Evolutionary conservation across 64 coral and sea anemone genomes (phyloP), one percentile per base, ranked within the genome.

Genomic region (Pocillopora damicornis): DNA sequence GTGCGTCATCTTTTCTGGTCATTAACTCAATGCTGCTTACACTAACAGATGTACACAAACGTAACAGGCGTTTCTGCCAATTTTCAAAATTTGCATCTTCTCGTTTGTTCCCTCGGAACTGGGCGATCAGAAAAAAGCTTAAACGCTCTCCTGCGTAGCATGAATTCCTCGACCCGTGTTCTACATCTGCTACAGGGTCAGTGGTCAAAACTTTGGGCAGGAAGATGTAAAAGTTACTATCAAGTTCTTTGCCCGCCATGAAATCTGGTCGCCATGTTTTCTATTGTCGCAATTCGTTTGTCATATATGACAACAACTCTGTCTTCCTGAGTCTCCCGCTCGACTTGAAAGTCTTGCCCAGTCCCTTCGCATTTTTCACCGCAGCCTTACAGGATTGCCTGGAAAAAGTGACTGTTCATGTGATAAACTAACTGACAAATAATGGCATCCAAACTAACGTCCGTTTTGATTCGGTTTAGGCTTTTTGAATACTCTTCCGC

Each of bases 201-300:
- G 83, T 87, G 9, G 91, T 83, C 45, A 85, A 90, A 13, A 90
- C 57, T 42, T 85, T 88, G 18, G 94, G 91, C 61, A 96, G 83
- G 87, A 96, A 96, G 38, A 96, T 96, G 71, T 80, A 96, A 87
- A 96, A 96, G 36, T 96, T 96, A 73, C 87, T 96, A 37, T 96
- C 94, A 13, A 90, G 73, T 88, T 95, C 94, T 87, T 95, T 92
- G 76, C 79, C 87, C 87, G 91, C 91, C 91, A 93, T 93, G 16
- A 72, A 85, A 73, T 16, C 82, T 51, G 51, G 38, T 77, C 86
- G 77, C 81, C 77, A 88, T 88, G 30, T 84, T 88, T 72, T 82
- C 76, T 74, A 80, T 67, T 79, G 63, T 2, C 10, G 22, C 20
- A 71, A 17, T 68, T 8, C 1, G 8, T 71, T 25, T 1, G 7